A percentile compares a stretch with the other conserved stretches of the same genome.
Evolutionary conservation across 2,888 invertebrate species (phyloP).

Genomic region (Cosmia trapezina): DNA sequence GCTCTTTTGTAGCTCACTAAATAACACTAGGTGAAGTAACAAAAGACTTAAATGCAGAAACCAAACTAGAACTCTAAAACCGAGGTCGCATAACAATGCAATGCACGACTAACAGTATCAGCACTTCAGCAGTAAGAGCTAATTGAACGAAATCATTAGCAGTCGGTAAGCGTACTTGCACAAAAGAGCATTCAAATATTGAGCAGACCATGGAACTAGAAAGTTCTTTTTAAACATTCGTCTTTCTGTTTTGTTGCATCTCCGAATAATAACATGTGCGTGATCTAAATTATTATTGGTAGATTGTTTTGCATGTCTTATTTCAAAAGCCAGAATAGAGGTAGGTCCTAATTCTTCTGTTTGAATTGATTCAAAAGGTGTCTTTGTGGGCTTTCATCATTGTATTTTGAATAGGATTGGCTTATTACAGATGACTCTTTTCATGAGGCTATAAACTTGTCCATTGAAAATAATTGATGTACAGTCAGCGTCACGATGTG

Average conservation of each 20-base stretch:
- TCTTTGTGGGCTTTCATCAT: background rate
- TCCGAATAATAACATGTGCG: too few species aligned
- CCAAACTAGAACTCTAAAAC: constrained; percentile 1
- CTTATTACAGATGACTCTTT: too few species aligned
- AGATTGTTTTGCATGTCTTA: background rate
- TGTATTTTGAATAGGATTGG: background rate
- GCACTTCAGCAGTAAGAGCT: constrained; percentile 25
- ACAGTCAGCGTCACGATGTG: too few species aligned
- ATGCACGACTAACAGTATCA: constrained; percentile 6
- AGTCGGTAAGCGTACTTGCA: constrained; percentile 44
- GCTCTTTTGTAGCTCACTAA: constrained; percentile 4
- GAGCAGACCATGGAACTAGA: constrained; percentile 48
- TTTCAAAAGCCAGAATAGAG: background rate
- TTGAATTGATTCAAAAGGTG: background rate
- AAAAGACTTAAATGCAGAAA: constrained; percentile 19
- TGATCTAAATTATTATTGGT: constrained; percentile 16
- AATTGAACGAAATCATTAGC: constrained; percentile 48
- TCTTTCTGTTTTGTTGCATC: constrained; percentile 39
- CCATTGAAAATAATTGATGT: background rate
- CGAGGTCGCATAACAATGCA: constrained; percentile 50
- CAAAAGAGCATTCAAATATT: constrained; percentile 58
- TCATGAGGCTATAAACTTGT: background rate
- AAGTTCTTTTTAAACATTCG: constrained; percentile 48
- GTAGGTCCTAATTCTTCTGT: background rate
- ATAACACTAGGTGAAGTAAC: background rate